Evolutionary conservation across 2,113 vertebrate genomes (phyloP).

Genomic region (Dascyllus trimaculatus): DNA sequence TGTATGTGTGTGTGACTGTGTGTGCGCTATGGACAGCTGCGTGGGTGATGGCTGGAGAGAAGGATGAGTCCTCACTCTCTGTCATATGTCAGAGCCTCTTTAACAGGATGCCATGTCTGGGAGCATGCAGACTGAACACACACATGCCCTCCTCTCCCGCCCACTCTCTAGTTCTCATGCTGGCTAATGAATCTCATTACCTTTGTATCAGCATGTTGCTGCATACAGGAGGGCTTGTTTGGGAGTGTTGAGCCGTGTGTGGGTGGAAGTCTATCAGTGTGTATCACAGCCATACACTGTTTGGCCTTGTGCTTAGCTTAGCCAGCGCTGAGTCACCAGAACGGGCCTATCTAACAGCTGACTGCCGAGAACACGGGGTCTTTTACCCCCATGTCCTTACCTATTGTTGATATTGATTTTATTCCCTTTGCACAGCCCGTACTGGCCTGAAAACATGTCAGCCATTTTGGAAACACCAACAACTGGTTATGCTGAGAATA

Average conservation of each 20-base stretch:
- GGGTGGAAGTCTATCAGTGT: conserved; percentile 63
- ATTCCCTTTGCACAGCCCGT: conserved; percentile 40
- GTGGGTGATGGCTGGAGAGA: conserved; percentile 68
- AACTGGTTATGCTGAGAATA: conserved; percentile 41
- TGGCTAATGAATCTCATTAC: conserved; percentile 79
- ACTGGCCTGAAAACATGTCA: conserved; percentile 52
- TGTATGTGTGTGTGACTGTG: conserved; percentile 43
- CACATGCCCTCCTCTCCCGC: conserved; percentile 59
- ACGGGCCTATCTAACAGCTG: conserved; percentile 72
- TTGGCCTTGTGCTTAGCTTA: conserved; percentile 77
- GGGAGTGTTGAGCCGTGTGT: conserved; percentile 61
- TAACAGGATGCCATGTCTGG: conserved; percentile 71
- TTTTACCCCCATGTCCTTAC: conserved; percentile 62
- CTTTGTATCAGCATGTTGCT: conserved; percentile 74
- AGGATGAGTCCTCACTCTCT: conserved; percentile 75
- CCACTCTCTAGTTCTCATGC: conserved; percentile 80
- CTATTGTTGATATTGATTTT: conserved; percentile 60
- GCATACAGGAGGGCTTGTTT: conserved; percentile 74
- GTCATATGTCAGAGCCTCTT: conserved; percentile 73
- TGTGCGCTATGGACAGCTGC: conserved; percentile 64
- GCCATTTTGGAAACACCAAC: conserved; percentile 58
- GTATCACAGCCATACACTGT: conserved; percentile 58
- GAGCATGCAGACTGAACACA: conserved; percentile 69
- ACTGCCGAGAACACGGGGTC: conserved; percentile 64
- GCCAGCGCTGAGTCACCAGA: conserved; percentile 74